Percentiles rank a stretch among this genome's conserved stretches.
Evolutionary conservation across 2,888 invertebrate species (phyloP).

Genomic region (Abrostola triplasia): DNA sequence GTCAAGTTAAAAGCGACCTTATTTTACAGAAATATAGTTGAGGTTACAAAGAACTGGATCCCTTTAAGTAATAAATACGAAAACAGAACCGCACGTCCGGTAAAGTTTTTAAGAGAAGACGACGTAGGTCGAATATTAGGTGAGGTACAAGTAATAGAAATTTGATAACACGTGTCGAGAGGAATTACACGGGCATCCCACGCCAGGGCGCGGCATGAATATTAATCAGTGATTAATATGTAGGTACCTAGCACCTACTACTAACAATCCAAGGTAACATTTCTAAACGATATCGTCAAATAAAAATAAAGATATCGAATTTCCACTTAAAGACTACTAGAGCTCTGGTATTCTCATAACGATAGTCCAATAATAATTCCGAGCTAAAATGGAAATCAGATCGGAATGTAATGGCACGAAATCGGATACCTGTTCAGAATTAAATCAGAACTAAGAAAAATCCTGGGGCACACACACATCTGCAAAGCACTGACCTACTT

Average conservation of each 20-base stretch:
- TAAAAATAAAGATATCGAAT: slow-evolving; percentile 20
- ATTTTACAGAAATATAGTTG: slow-evolving; percentile 38
- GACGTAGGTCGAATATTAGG: slow-evolving; percentile 75
- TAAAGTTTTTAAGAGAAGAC: slow-evolving; percentile 76
- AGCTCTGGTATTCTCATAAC: slow-evolving; percentile 2
- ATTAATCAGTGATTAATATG: slow-evolving; percentile 63
- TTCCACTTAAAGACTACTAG: slow-evolving; percentile 15
- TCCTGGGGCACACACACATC: neutral
- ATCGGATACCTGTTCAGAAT: slow-evolving; percentile 15
- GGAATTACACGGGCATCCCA: slow-evolving; percentile 53
- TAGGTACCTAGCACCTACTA: slow-evolving; percentile 2
- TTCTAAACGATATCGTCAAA: too few species aligned
- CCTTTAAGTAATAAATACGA: slow-evolving; percentile 73
- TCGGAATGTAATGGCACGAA: slow-evolving; percentile 9
- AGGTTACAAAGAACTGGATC: slow-evolving; percentile 32
- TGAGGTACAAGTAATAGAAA: slow-evolving; percentile 70
- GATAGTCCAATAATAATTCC: slow-evolving; percentile 7
- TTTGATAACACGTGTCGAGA: slow-evolving; percentile 70
- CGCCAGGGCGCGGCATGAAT: slow-evolving; percentile 61
- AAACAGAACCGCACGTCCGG: slow-evolving; percentile 78
- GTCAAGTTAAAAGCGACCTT: slow-evolving; percentile 61
- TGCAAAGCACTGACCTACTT: slow-evolving; percentile 22
- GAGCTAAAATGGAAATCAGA: slow-evolving; percentile 29
- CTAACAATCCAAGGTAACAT: neutral
- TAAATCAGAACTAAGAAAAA: slow-evolving; percentile 17